These are phyloP conservation scores for Chrysolina americana DNA, from an alignment of 2,888 invertebrate genomes.

Conservation along the genomic window DNA sequence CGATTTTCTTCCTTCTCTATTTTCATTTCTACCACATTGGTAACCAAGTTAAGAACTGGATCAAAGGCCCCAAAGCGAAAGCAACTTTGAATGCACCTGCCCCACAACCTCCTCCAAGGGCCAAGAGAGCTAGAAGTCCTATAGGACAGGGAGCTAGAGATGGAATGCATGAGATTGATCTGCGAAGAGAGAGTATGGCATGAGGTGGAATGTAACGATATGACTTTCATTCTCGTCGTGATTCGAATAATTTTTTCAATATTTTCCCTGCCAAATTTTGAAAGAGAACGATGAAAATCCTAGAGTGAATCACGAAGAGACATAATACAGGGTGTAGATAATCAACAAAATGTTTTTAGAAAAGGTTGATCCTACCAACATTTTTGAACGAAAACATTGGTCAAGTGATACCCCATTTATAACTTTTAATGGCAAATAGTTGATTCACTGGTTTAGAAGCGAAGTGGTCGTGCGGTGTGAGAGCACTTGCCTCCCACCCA, in stretches of 20 bases:
- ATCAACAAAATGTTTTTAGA: no score
- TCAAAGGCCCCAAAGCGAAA: conserved; percentile 60
- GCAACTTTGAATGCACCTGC: conserved; percentile 39
- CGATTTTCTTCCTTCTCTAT: conserved; percentile 79
- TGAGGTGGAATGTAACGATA: conserved; percentile 19
- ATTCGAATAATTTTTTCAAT: not conserved
- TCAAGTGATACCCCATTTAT: no score
- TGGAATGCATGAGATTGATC: conserved; percentile 57
- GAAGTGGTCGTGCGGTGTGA: no score
- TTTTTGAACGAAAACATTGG: no score
- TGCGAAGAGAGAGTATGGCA: conserved; percentile 54
- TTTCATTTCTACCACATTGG: conserved; percentile 84
- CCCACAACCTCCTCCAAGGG: conserved; percentile 64
- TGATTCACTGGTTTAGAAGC: no score
- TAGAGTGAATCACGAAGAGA: no score
- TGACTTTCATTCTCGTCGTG: not conserved
- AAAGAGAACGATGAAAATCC: no score
- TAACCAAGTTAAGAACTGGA: conserved; percentile 76
- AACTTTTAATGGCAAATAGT: no score
- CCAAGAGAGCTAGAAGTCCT: conserved; percentile 52
- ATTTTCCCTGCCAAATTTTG: no score
- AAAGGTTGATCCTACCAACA: no score
- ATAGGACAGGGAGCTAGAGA: conserved; percentile 25
- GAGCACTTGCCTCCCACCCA: no score
- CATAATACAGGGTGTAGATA: no score